phyloP scores from a whole-genome alignment of 2,888 invertebrate species.

The Noctuana brunneofusca region DNA sequence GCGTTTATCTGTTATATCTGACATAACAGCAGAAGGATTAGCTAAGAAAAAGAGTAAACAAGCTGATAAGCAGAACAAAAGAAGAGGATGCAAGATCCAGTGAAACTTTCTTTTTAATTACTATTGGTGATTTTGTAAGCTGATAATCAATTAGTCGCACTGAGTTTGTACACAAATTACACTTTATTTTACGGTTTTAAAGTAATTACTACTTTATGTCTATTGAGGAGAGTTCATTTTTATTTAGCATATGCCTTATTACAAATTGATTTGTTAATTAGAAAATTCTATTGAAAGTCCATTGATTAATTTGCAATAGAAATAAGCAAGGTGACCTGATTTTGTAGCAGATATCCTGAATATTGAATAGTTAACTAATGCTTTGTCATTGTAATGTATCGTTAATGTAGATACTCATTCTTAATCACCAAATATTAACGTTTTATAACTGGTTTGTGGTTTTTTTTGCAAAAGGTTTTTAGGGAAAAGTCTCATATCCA shows the following conservation, averaged over 20 bases:
- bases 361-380: not conserved
- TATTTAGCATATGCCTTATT: not conserved
- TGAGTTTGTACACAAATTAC: constrained; percentile 27
- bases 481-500: too few species aligned
- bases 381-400: not conserved
- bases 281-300: constrained; percentile 13
- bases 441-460: too few species aligned
- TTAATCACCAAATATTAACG: too few species aligned
- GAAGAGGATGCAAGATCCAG: constrained; percentile 76
- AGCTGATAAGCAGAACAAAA: constrained; percentile 67
- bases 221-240: constrained; percentile 13
- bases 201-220: constrained; percentile 20
- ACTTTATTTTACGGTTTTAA: not conserved
- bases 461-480: too few species aligned
- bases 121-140: constrained; percentile 24
- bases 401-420: not conserved
- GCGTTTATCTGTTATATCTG: constrained; percentile 74
- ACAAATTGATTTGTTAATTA: not conserved
- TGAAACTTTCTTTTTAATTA: constrained; percentile 44
- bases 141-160: constrained; percentile 27
- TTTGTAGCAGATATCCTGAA: constrained; percentile 7
- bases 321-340: constrained; percentile 25
- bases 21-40: constrained; percentile 72
- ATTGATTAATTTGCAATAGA: constrained; percentile 19
- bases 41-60: constrained; percentile 74